Conservation (phyloP, 2,113 vertebrate species). For the Penelope pileata region DNA sequence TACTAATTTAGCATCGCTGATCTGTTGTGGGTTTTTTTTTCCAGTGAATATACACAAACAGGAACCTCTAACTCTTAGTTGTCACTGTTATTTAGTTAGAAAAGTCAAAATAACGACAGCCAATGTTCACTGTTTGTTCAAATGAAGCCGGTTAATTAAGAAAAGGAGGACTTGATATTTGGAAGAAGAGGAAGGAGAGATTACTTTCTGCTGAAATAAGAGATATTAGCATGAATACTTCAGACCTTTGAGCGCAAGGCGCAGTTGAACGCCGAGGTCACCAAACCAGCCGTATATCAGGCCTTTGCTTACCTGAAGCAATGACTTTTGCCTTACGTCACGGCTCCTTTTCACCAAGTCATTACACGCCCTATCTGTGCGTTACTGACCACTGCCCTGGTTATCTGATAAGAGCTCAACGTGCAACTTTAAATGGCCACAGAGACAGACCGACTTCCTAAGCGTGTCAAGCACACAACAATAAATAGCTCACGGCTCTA, state of each 20-base stretch:
- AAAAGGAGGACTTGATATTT: neutral
- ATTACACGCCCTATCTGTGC: neutral
- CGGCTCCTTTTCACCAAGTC: neutral
- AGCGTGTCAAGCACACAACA: neutral
- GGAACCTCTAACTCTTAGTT: neutral
- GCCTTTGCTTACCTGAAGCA: slow-evolving; percentile 4
- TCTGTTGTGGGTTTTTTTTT: neutral
- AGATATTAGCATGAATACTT: neutral
- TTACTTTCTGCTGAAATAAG: neutral
- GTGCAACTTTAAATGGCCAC: slow-evolving; percentile 3
- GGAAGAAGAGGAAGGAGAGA: neutral
- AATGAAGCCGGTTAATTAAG: neutral
- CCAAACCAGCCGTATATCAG: neutral
- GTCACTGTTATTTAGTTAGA: neutral
- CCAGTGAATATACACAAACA: neutral
- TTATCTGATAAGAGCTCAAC: neutral
- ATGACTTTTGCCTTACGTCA: slow-evolving; percentile 1
- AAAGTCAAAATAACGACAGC: neutral
- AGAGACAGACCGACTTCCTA: neutral
- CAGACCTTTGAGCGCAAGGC: slow-evolving; percentile 2
- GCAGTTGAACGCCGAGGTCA: neutral
- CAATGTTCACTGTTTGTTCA: neutral
- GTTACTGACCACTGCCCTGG: neutral
- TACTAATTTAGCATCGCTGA: neutral
- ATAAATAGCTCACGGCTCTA: slow-evolving; percentile 38